phyloP scores from a whole-genome alignment of 1,140 invertebrate species.

The Trichonephila clavipes region DNA sequence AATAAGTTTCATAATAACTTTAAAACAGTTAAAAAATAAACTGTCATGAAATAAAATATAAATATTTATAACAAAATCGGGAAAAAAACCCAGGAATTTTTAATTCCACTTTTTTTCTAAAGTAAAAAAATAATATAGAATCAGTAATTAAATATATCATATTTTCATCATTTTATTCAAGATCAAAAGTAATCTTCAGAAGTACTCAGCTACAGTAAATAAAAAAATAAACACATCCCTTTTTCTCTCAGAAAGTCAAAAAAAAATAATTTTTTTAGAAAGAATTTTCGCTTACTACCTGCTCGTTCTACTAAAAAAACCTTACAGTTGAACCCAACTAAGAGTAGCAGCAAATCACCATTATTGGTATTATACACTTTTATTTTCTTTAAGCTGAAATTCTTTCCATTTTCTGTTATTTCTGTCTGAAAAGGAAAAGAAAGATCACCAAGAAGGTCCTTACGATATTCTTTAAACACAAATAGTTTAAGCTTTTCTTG shows the following conservation, averaged over 20 bases:
- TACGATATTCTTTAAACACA: background rate
- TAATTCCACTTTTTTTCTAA: too few relatives aligned
- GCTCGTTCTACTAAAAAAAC: background rate
- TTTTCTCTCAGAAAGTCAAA: background rate
- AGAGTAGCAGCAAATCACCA: background rate
- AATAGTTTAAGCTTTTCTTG: slow-evolving; percentile 2
- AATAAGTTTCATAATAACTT: too few relatives aligned
- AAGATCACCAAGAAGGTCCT: background rate
- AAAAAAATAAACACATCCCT: background rate
- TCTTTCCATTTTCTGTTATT: background rate
- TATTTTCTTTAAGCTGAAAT: background rate
- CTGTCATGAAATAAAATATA: too few relatives aligned
- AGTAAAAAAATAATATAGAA: too few relatives aligned
- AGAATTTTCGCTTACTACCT: background rate
- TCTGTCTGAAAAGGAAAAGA: background rate
- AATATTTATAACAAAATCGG: too few relatives aligned
- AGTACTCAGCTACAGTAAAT: background rate
- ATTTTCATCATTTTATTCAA: background rate
- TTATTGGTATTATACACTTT: slow-evolving; percentile 2
- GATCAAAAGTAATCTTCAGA: background rate
- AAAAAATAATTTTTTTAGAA: background rate
- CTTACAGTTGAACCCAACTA: background rate
- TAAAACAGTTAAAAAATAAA: too few relatives aligned
- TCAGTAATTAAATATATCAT: too few relatives aligned
- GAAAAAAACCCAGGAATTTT: too few relatives aligned